These are phyloP conservation scores for Drosophila takahashii DNA, from an alignment of 1,140 invertebrate species.

Conservation along the genomic window DNA sequence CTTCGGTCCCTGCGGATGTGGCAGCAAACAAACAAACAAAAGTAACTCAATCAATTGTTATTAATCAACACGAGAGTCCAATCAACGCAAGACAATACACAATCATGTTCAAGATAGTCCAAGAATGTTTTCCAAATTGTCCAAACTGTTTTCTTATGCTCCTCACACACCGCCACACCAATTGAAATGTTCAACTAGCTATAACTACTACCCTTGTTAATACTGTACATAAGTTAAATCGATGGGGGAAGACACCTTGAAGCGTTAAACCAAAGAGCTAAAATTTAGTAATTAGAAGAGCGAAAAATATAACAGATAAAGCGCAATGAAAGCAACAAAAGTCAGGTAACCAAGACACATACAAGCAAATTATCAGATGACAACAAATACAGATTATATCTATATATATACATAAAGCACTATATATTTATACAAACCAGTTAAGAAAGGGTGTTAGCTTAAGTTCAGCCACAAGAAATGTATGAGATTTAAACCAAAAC, in stretches of 20 bases:
- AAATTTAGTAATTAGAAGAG: constrained; percentile 35
- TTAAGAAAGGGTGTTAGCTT: constrained; percentile 50
- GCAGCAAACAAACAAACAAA: constrained; percentile 66
- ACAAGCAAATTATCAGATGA: constrained; percentile 62
- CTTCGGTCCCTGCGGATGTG: constrained; percentile 73
- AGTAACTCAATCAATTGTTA: constrained; percentile 48
- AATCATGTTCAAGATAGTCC: constrained; percentile 12
- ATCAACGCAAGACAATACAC: constrained; percentile 59
- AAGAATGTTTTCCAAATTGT: constrained; percentile 12
- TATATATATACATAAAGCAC: constrained; percentile 57
- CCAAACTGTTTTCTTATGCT: constrained; percentile 11
- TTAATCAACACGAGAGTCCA: constrained; percentile 26
- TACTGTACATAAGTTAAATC: constrained; percentile 59
- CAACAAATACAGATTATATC: constrained; percentile 46
- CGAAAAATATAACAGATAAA: constrained; percentile 28
- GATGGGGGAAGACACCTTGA: constrained; percentile 29
- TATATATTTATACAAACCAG: constrained; percentile 66
- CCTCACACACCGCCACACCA: constrained; percentile 25
- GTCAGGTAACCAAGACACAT: constrained; percentile 71
- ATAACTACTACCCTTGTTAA: constrained; percentile 57
- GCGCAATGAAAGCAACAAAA: constrained; percentile 68
- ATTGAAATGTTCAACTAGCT: constrained; percentile 68
- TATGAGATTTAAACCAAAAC: constrained; percentile 55
- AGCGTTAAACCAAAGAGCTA: constrained; percentile 65
- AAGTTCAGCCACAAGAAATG: constrained; percentile 70